These are phyloP conservation scores for Ips nitidus DNA, from an alignment of 1,140 invertebrate genomes.

Conservation along the genomic window DNA sequence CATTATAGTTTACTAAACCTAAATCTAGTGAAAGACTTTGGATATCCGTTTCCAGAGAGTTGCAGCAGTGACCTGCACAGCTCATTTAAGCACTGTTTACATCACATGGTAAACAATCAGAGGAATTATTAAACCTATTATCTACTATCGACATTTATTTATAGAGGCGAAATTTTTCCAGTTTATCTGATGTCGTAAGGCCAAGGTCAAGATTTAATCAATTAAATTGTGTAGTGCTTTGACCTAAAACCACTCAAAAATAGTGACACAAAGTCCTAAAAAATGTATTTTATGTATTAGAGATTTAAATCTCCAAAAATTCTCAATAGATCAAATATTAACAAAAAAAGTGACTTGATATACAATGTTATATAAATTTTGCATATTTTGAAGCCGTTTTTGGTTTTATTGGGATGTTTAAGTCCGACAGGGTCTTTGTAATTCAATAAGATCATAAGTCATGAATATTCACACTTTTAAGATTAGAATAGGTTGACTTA, in stretches of 20 bases:
- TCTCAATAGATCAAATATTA: no score
- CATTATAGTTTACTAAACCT: conserved; percentile 38
- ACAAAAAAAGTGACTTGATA: no score
- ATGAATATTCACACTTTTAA: no score
- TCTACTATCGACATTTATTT: conserved; percentile 35
- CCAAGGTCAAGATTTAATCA: conserved; percentile 19
- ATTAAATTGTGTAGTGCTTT: conserved; percentile 9
- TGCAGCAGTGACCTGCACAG: conserved; percentile 16
- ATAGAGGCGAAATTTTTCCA: conserved; percentile 17
- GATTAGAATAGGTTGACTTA: no score
- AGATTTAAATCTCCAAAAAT: no score
- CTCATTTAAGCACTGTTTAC: conserved; percentile 24
- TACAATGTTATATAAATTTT: no score
- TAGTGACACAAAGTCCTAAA: no score
- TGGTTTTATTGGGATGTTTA: no score
- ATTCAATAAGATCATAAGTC: no score
- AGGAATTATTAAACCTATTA: conserved; percentile 24
- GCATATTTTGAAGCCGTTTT: no score
- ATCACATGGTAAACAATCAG: conserved; percentile 23
- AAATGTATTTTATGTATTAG: no score
- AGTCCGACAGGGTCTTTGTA: no score
- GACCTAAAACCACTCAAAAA: background rate
- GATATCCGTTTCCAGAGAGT: conserved; percentile 21
- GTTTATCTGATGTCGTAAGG: conserved; percentile 24
- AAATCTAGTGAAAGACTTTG: conserved; percentile 47